Conservation (phyloP, 2,797 vertebrate genomes). For the Bovichtus variegatus region DNA sequence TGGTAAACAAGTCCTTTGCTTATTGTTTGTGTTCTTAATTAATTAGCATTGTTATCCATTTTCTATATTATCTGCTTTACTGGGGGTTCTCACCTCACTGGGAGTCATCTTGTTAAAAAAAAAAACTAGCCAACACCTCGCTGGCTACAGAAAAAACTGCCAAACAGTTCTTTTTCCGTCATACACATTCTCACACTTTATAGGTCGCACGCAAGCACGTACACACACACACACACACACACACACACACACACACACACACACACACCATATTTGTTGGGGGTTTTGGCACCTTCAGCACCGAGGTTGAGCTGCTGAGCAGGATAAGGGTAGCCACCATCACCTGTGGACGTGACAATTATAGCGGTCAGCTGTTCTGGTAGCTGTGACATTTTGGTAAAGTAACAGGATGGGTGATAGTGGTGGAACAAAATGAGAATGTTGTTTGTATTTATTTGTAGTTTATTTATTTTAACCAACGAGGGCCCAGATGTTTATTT, state of each 20-base stretch:
- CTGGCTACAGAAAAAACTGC: constrained; percentile 11
- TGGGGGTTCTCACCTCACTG: not conserved
- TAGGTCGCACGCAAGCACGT: too few species aligned
- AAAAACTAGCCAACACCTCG: not conserved
- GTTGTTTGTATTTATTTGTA: not conserved
- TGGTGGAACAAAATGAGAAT: not conserved
- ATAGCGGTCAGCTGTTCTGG: not conserved
- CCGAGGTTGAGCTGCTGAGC: constrained; percentile 77
- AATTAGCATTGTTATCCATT: not conserved
- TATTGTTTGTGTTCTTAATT: not conserved
- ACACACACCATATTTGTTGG: constrained; percentile 82
- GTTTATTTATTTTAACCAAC: not conserved
- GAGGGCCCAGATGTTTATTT: not conserved
- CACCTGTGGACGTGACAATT: constrained; percentile 61
- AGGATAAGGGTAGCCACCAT: constrained; percentile 76
- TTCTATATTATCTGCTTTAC: not conserved
- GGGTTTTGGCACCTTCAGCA: constrained; percentile 75
- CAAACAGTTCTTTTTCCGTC: constrained; percentile 7
- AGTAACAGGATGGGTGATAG: not conserved
- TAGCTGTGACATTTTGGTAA: not conserved
- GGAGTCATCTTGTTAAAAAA: not conserved
- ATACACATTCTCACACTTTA: constrained; percentile 4
- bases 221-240: too few species aligned
- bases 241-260: not conserved
- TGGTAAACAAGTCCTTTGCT: not conserved